Evolutionary conservation across 1,140 invertebrate genomes (phyloP), one percentile per base, ranked within the genome.

Genomic region (Hylaeus volcanicus): DNA sequence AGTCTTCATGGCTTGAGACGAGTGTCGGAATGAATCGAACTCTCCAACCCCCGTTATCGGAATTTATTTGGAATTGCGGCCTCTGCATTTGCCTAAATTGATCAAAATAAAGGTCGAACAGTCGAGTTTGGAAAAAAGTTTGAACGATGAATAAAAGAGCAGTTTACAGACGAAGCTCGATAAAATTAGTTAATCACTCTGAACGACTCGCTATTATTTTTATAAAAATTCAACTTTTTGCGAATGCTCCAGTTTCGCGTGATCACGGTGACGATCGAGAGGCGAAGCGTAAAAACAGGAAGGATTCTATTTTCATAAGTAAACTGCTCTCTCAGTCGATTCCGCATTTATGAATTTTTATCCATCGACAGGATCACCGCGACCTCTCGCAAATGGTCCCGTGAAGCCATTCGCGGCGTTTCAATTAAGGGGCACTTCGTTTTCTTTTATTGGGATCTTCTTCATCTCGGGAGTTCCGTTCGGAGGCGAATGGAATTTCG

Each of bases 291-390:
- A 6, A 11, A 26, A 48, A n/a, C 37, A 12, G 68, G 12, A 61
- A 61, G 43, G 43, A 37, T 43, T 39, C 26, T 43, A 73, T 61
- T 65, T 56, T 12, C 39, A 11, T 6, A 11, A 12, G 63, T n/a
- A n/a, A 74, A 26, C n/a, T 9, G 43, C 11, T 51, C 56, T n/a
- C 11, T 51, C 56, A 12, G 58, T 56, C 26, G 61, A 53, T 45
- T 11, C 14, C 51, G 37, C 63, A 56, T 64, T 65, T 75, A 75
- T 65, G 73, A 75, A 75, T 75, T 75, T 64, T 75, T 37, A 70
- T 70, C 53, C 51, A 26, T 26, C 26, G 26, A 26, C 26, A 26
- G 26, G 26, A 26, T 26, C 26, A 26, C 26, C 26, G 26, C 26
- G 26, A 26, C 26, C 26, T 26, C 26, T 3, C 48, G n/a, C 61